Base-by-base conservation (phyloP, 2,113 vertebrate species). In the Sander lucioperca region DNA sequence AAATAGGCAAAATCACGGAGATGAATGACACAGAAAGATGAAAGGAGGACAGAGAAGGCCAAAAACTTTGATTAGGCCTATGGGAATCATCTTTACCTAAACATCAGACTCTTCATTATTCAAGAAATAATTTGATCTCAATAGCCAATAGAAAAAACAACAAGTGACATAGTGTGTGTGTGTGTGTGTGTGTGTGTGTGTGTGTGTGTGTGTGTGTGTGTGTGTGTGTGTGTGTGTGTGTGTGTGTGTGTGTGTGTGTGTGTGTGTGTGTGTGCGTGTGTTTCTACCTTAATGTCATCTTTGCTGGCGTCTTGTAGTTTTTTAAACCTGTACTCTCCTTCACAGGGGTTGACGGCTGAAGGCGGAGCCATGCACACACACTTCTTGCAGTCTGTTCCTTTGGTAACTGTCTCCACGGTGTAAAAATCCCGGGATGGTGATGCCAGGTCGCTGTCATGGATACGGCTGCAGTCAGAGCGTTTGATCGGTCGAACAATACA, bases 351-450 rank as follows among this genome's bases (percentile, higher is more conserved):
- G 77, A 99, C 95, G 0, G 97, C 97, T 0, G 98, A 98, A 0
- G 97, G 95, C 2, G 98, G 98, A 0, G 97, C 98, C 12, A 98
- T 94, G 1, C 98, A 99, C 0, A 96, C 95, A 80, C 98, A 99
- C 88, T 96, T 97, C 85, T 96, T 97, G 93, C 98, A 99, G 92
- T 96, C 95, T 0, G 96, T 93, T 79, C 98, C 98, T 0, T 95
- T 96, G 9, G 97, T 97, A 80, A 98, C 92, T n/a, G 98, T 99
- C 89, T 99, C 98, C 89, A 99, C 97, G 0, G 96, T 97, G 94
- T 98, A 99, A 82, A 95, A 96, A 69, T 97, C 96, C 58, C 96
- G 94, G 0, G 93, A 77, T 4, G 79, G 85, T 14, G 94, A 91
- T 16, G 68, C 27, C 1, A 19, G 16, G 12, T 87, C 23, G 0